Evolutionary conservation across 92 coral and sea anemone genomes (phyloP).

Genomic region (Palythoa heliodiscus): DNA sequence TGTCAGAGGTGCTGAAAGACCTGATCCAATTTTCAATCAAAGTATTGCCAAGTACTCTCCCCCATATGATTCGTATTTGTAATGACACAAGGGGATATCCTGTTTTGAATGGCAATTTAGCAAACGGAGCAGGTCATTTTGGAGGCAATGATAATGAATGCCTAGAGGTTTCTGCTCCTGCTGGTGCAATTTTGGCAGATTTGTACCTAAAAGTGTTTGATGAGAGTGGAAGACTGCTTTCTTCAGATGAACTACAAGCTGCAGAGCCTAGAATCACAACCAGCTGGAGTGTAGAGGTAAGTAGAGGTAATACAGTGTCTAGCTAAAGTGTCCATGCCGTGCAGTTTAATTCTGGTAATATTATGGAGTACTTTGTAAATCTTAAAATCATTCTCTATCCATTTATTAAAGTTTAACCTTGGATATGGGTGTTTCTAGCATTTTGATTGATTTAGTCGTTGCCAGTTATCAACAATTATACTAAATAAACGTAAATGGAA

Average conservation of each 20-base stretch:
- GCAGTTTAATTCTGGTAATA: no score
- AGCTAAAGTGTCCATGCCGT: neutral
- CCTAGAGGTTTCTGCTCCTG: conserved; percentile 80
- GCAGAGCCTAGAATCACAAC: conserved; percentile 68
- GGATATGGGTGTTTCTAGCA: no score
- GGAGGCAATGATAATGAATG: conserved; percentile 56
- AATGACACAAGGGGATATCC: conserved; percentile 41
- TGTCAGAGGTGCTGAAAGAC: conserved; percentile 66
- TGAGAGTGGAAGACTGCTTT: conserved; percentile 66
- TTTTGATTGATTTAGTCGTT: no score
- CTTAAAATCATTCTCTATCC: no score
- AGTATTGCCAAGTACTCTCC: conserved; percentile 79
- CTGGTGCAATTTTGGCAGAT: conserved; percentile 72
- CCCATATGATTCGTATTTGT: conserved; percentile 75
- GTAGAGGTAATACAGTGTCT: neutral
- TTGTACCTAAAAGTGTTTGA: conserved; percentile 74
- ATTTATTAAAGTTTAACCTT: no score
- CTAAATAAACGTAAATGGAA: no score
- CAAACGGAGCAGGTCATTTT: conserved; percentile 42
- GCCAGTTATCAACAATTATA: no score
- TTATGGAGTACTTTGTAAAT: no score
- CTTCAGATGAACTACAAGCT: conserved; percentile 53
- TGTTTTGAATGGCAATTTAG: conserved; percentile 27
- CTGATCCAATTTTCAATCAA: conserved; percentile 73
- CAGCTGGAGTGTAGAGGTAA: conserved; percentile 91